A percentile compares a stretch with the other conserved stretches of the same genome.
Evolutionary conservation across 35 echinoderm and acorn worm genomes (phyloP).

Genomic region (Holothuria glaberrima): DNA sequence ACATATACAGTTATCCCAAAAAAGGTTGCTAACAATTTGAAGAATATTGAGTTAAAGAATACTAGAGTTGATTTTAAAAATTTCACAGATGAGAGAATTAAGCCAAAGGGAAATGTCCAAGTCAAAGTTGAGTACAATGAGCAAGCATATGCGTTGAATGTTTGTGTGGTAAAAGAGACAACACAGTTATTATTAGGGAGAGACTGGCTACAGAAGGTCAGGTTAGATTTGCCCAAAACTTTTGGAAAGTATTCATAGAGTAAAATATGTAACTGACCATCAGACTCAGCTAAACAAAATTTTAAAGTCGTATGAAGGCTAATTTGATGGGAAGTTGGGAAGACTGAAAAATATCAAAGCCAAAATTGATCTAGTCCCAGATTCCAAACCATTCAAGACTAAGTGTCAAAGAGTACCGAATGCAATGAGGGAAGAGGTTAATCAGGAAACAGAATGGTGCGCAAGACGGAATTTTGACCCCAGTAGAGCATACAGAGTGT

Average conservation of each 20-base stretch:
- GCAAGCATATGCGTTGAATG: conserved; percentile 24
- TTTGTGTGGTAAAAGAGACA: conserved; percentile 50
- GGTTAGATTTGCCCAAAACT: conserved; percentile 50
- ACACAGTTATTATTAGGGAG: conserved; percentile 55
- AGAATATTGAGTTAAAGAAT: conserved; percentile 40
- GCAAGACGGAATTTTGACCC: conserved; percentile 36
- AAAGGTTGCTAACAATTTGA: conserved; percentile 35
- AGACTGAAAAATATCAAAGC: conserved; percentile 52
- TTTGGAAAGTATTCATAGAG: conserved; percentile 26
- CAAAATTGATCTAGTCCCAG: conserved; percentile 20
- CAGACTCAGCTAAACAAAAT: conserved; percentile 7
- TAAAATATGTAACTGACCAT: not conserved
- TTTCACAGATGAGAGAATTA: conserved; percentile 52
- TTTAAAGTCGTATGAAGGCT: conserved; percentile 28
- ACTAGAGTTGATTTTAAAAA: conserved; percentile 49
- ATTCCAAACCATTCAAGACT: conserved; percentile 20
- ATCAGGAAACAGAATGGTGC: conserved; percentile 42
- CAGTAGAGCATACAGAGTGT: conserved; percentile 23
- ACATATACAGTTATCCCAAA: conserved; percentile 25
- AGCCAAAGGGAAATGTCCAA: conserved; percentile 23
- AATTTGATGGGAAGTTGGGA: conserved; percentile 59
- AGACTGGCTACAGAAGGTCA: conserved; percentile 39
- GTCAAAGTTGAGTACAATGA: conserved; percentile 58
- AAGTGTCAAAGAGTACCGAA: conserved; percentile 58
- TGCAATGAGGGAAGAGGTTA: conserved; percentile 47